Base-by-base conservation (phyloP, 2,797 vertebrate genomes). In the Semaprochilodus insignis region DNA sequence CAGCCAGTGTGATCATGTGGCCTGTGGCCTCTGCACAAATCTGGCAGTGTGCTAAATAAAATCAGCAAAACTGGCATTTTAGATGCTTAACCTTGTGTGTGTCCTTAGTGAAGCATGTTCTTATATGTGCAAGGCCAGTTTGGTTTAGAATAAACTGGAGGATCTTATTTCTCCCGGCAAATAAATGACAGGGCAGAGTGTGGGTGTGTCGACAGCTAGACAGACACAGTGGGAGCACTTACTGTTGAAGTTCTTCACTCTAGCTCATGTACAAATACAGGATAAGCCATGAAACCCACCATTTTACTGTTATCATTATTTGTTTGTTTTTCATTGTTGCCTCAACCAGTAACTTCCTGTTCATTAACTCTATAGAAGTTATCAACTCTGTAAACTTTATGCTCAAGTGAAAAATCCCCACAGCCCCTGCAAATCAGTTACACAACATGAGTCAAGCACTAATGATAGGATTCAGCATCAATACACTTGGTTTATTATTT, bases 1-100 rank as follows among this genome's bases (percentile, higher is more conserved):
- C 11, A 31, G 72, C 44, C n/a, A 70, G n/a, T 76, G 36, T 10
- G 34, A 52, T 84, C 83, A 81, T 73, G 74, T 72, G 78, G 16
- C 16, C n/a, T 66, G 74, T 72, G 78, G 16, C 16, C n/a, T 75
- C n/a, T 52, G 23, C 71, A 62, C 59, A 44, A 76, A 62, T 79
- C 67, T 55, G 65, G 15, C 27, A 75, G 57, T 44, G 36, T 75
- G 31, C 23, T 60, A 23, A 62, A 75, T 62, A 19, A 62, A 62
- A 19, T 62, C 2, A 75, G 21, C 3, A 23, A 60, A 54, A 36
- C 1, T n/a, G 25, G 23, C 6, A 16, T 51, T 72, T 10, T 57
- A 8, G 34, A 19, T 21, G n/a, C 4, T 6, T 55, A 73, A 60
- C 40, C 55, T 63, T 74, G 54, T 44, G 66, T 44, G n/a, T 51